Base-by-base conservation (phyloP, 2,888 invertebrate species). In the Drosophila silvestris region DNA sequence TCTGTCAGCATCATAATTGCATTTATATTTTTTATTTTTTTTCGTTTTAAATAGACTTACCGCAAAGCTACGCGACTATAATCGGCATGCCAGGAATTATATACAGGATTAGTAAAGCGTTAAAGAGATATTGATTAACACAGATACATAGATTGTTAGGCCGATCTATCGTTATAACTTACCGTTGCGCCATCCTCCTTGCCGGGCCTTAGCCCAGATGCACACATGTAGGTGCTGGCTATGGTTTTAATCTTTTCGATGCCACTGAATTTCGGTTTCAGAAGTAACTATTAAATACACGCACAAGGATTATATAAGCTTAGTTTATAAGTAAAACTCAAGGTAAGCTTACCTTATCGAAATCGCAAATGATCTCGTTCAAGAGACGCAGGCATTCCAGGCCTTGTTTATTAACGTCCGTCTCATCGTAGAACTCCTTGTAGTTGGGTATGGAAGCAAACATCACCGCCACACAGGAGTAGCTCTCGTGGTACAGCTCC, bases 191-290 rank as follows among this genome's bases (percentile, higher is more conserved):
- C 95, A 79, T 97, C 97, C 92, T 97, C 97, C 83, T 97, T 97
- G 22, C 97, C 98, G 0, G 98, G 98, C 62, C 97, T 95, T 26
- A 99, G 94, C 0, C 99, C 99, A 0, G 98, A 97, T 0, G 99
- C 99, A 57, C 99, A 96, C 99, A 99, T 99, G 92, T 99, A 99
- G 0, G 99, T 99, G 93, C 98, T 98, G 19, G 98, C 99, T 70
- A 99, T 99, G 0, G 99, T 99, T 94, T 99, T 99, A 64, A 99
- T 99, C 94, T 99, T 99, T 94, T 99, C 99, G 84, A 99, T 98
- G 81, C 97, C 96, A 92, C 98, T 98, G 94, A 97, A 99, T 91
- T 99, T 98, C 0, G 98, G 98, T 91, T 99, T 98, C 56, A 97
- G 94, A 39, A 99, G 94, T 44, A 99, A 94, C 97, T 93, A 66